These are phyloP conservation scores for Aphodius granarius DNA, from an alignment of 2,888 invertebrate genomes.

Conservation along the genomic window DNA sequence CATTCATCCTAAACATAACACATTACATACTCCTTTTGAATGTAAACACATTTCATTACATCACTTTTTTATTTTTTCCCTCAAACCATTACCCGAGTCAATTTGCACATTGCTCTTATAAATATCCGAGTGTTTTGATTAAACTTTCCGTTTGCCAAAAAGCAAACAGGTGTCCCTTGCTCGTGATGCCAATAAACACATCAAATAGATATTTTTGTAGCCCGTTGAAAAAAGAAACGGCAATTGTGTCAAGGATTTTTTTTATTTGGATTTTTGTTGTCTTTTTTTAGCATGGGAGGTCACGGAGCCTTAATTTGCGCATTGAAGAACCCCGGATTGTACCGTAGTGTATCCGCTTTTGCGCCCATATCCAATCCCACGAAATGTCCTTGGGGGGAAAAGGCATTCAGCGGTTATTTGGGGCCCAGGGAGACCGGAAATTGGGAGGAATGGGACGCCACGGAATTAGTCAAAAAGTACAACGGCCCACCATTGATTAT, in stretches of 20 bases:
- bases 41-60: not conserved
- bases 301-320: constrained; percentile 93
- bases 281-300: constrained; percentile 88
- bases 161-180: not conserved
- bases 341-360: constrained; percentile 89
- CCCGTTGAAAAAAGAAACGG: not conserved
- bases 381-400: constrained; percentile 84
- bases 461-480: constrained; percentile 78
- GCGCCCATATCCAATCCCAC: constrained; percentile 92
- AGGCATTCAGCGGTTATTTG: constrained; percentile 81
- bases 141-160: not conserved
- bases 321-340: constrained; percentile 87
- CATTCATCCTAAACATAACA: not conserved
- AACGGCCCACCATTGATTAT: constrained; percentile 81
- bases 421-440: constrained; percentile 64
- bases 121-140: not conserved
- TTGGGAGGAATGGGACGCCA: constrained; percentile 90
- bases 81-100: not conserved
- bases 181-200: not conserved
- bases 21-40: not conserved
- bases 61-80: not conserved
- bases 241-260: not conserved
- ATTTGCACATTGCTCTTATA: not conserved
- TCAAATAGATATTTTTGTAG: not conserved
- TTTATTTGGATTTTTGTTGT: constrained; percentile 21